Conservation (phyloP, 2,797 vertebrate genomes). For the Oreortyx pictus region DNA sequence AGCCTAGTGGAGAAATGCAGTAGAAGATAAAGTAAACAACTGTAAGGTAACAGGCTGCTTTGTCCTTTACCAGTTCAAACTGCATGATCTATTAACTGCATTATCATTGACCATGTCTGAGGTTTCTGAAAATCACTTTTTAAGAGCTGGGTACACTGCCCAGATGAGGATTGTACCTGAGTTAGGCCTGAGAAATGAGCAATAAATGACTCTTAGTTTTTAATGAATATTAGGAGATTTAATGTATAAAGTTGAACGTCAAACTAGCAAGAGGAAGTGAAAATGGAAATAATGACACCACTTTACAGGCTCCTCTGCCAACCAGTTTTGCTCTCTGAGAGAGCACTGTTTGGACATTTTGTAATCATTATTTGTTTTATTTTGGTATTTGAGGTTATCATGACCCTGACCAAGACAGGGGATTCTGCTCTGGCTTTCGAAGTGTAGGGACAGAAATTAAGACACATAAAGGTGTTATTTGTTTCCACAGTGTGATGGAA, state of each 20-base stretch:
- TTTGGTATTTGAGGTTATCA: background rate
- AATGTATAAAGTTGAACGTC: background rate
- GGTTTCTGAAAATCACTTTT: background rate
- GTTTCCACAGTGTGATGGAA: background rate
- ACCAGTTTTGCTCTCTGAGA: background rate
- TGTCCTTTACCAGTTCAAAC: background rate
- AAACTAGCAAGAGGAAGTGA: background rate
- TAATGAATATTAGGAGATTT: background rate
- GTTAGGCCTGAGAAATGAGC: background rate
- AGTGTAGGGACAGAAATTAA: background rate
- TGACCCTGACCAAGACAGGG: background rate
- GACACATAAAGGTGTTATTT: background rate
- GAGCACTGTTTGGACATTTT: conserved; percentile 13
- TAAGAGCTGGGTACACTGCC: background rate
- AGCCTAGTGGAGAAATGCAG: background rate
- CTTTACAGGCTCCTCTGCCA: background rate
- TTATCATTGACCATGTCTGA: background rate
- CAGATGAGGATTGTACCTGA: background rate
- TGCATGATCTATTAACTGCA: background rate
- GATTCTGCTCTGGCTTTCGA: background rate
- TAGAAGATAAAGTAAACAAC: fast-evolving
- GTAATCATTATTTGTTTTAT: conserved; percentile 2
- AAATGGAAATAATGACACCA: background rate
- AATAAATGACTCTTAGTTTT: background rate
- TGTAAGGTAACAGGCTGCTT: background rate